Evolutionary conservation across 1,140 invertebrate genomes (phyloP).

Genomic region (Drosophila pandora): DNA sequence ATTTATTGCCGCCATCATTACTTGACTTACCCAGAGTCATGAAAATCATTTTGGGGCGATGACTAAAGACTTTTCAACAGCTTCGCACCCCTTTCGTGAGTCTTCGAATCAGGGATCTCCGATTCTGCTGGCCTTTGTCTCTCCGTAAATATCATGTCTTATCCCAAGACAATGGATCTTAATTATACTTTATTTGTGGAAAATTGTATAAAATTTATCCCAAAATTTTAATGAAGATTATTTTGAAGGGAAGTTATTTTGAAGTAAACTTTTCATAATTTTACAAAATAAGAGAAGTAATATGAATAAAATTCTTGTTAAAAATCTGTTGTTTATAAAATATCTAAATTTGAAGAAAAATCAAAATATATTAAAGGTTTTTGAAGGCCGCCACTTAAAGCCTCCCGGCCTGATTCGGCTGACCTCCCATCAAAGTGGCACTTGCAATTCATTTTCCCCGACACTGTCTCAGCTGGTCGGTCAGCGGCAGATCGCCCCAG

Average conservation of each 20-base stretch:
- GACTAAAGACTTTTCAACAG: slow-evolving; percentile 75
- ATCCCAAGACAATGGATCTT: slow-evolving; percentile 62
- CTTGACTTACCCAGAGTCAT: slow-evolving; percentile 48
- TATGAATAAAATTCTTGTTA: too few species aligned
- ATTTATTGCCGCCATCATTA: slow-evolving; percentile 75
- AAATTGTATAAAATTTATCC: slow-evolving; percentile 12
- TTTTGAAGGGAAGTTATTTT: not conserved
- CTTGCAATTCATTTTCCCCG: slow-evolving; percentile 19
- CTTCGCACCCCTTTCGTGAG: slow-evolving; percentile 53
- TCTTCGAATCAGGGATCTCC: not conserved
- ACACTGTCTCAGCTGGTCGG: slow-evolving; percentile 32
- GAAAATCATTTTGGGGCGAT: slow-evolving; percentile 61
- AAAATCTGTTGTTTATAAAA: too few species aligned
- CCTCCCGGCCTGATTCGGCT: slow-evolving; percentile 27
- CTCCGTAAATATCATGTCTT: slow-evolving; percentile 5
- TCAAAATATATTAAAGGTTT: slow-evolving; percentile 19
- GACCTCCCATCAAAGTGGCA: slow-evolving; percentile 25
- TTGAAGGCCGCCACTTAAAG: not conserved
- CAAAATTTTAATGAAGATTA: slow-evolving; percentile 2
- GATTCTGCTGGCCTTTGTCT: slow-evolving; percentile 58
- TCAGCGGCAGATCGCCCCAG: slow-evolving; percentile 30
- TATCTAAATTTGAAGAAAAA: slow-evolving; percentile 7
- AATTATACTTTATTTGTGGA: slow-evolving; percentile 61
- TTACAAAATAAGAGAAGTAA: too few species aligned
- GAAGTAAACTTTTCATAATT: too few species aligned